Conservation (phyloP, 2,113 vertebrate species). For the Psophia crepitans region DNA sequence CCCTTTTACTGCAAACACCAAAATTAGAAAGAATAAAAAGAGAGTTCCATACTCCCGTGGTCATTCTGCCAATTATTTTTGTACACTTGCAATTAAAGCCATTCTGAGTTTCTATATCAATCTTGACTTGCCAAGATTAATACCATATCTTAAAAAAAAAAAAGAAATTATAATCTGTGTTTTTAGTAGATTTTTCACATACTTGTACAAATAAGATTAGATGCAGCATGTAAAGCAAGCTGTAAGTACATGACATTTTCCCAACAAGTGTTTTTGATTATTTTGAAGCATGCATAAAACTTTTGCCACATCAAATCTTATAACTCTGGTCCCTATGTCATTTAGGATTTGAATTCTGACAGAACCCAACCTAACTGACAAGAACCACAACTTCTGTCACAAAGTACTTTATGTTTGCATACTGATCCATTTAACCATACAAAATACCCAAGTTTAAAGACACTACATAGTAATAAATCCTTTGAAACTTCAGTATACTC, state of each 20-base stretch:
- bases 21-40: background rate
- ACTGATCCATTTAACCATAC: background rate
- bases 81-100: slow-evolving; percentile 35
- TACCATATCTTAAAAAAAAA: slow-evolving; percentile 30
- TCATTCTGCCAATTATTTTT: slow-evolving; percentile 33
- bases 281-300: slow-evolving; percentile 37
- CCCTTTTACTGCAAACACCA: background rate
- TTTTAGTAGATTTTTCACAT: slow-evolving; percentile 39
- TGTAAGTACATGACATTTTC: slow-evolving; percentile 50
- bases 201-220: slow-evolving; percentile 62
- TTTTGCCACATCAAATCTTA: background rate
- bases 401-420: background rate
- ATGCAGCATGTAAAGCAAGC: slow-evolving; percentile 26
- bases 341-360: background rate
- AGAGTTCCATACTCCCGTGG: background rate
- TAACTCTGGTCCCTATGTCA: background rate
- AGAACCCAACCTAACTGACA: background rate
- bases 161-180: background rate
- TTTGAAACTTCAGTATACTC: background rate
- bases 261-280: slow-evolving; percentile 58
- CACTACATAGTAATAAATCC: background rate
- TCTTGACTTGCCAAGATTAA: slow-evolving; percentile 20
- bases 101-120: slow-evolving; percentile 20
- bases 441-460: background rate
- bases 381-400: background rate